These are phyloP conservation scores for Thalassophryne amazonica DNA, from an alignment of 2,797 vertebrate genomes.

Conservation along the genomic window DNA sequence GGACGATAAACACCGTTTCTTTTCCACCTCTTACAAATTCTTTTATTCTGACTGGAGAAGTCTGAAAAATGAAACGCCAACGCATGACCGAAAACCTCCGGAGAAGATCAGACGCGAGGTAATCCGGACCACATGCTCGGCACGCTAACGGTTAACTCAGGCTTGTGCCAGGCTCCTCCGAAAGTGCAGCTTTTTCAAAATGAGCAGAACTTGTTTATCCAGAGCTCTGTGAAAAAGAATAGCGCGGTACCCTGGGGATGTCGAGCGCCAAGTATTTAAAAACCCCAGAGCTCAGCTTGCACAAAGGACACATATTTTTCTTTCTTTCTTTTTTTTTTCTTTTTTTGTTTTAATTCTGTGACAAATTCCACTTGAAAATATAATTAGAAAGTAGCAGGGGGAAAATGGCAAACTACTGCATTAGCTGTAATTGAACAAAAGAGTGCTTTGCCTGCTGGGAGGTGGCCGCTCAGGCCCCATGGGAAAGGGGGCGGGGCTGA, in stretches of 20 bases:
- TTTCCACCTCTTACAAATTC: conserved; percentile 26
- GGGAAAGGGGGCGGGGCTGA: conserved; percentile 92
- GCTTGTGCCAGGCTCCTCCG: conserved; percentile 76
- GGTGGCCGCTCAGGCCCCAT: conserved; percentile 87
- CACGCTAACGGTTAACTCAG: conserved; percentile 91
- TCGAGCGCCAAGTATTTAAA: conserved; percentile 82
- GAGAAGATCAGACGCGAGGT: conserved; percentile 72
- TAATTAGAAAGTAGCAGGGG: conserved; percentile 87
- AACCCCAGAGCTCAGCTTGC: conserved; percentile 83
- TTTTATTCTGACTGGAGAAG: conserved; percentile 37
- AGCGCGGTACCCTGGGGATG: conserved; percentile 86
- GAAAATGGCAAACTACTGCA: conserved; percentile 94
- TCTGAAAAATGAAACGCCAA: conserved; percentile 63
- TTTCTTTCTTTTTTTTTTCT: conserved; percentile 63
- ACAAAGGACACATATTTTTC: conserved; percentile 86
- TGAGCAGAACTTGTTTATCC: conserved; percentile 92
- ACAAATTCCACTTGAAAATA: conserved; percentile 99
- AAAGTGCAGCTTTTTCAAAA: conserved; percentile 80
- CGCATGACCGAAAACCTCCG: conserved; percentile 81
- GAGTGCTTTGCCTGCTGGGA: conserved; percentile 93
- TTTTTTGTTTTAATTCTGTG: conserved; percentile 70
- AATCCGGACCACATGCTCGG: conserved; percentile 94
- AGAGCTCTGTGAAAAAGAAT: conserved; percentile 87
- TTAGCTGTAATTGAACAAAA: conserved; percentile 99
- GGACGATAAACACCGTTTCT: conserved; percentile 39